Conservation (phyloP, 2,888 invertebrate genomes). For the Lepidochrysops patricia region DNA sequence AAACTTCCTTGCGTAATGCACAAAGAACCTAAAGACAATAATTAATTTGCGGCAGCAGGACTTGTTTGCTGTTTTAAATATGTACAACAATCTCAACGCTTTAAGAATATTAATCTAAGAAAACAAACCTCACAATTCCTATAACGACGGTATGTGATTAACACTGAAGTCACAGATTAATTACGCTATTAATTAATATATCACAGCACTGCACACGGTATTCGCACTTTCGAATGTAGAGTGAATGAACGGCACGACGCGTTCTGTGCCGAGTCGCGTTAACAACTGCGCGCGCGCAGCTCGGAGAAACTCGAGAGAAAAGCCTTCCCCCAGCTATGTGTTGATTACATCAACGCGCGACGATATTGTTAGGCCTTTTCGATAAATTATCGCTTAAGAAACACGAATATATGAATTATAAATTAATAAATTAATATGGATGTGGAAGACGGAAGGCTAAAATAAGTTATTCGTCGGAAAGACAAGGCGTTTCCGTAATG, state of each 20-base stretch:
- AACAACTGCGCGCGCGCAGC: constrained; percentile 48
- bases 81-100: no score
- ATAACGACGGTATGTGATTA: constrained; percentile 33
- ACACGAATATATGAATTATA: not conserved
- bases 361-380: constrained; percentile 34
- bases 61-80: no score
- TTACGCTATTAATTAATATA: constrained; percentile 41
- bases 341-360: constrained; percentile 61
- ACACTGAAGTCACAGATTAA: constrained; percentile 28
- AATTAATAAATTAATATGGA: not conserved
- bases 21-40: not conserved
- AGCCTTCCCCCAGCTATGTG: constrained; percentile 44
- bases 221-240: constrained; percentile 23
- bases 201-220: constrained; percentile 29
- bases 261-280: constrained; percentile 44
- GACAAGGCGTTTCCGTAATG: not conserved
- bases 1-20: not conserved
- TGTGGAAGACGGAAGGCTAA: not conserved
- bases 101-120: constrained; percentile 24
- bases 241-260: constrained; percentile 30
- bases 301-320: constrained; percentile 66
- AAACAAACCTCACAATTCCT: constrained; percentile 57
- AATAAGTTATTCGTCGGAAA: not conserved
- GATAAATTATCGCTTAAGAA: not conserved
- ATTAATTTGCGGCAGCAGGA: not conserved